A percentile compares a stretch with the other conserved stretches of the same genome.
Conservation (phyloP, 2,888 invertebrate species). For the Apotomis turbidana region DNA sequence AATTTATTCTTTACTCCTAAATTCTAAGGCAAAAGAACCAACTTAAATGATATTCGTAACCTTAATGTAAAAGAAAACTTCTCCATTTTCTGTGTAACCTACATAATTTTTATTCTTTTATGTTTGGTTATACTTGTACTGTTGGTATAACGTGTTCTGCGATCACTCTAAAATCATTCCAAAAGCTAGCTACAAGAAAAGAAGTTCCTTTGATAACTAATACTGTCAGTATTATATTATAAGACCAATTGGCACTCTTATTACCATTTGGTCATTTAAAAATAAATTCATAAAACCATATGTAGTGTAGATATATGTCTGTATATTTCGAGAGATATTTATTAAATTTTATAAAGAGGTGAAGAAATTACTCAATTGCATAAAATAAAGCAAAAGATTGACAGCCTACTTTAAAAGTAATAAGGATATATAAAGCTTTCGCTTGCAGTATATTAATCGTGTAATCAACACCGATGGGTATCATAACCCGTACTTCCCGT, state of each 20-base stretch:
- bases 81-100: slow-evolving; percentile 4
- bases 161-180: too few relatives aligned
- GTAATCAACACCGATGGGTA: slow-evolving; percentile 38
- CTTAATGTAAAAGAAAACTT: slow-evolving; percentile 10
- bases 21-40: slow-evolving; percentile 22
- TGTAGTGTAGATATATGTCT: too few relatives aligned
- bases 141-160: background rate
- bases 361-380: too few relatives aligned
- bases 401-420: slow-evolving; percentile 15
- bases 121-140: background rate
- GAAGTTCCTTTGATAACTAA: too few relatives aligned
- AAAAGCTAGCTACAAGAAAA: too few relatives aligned
- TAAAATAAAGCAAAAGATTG: too few relatives aligned
- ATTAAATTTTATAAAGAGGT: too few relatives aligned
- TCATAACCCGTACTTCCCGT: slow-evolving; percentile 46
- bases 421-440: slow-evolving; percentile 39
- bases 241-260: too few relatives aligned
- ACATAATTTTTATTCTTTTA: background rate
- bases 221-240: too few relatives aligned
- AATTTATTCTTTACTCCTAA: slow-evolving; percentile 28
- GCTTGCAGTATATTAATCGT: slow-evolving; percentile 33
- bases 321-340: too few relatives aligned
- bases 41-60: slow-evolving; percentile 8
- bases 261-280: too few relatives aligned
- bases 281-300: too few relatives aligned